Conservation (phyloP, 2,888 invertebrate species). For the Lasius platythorax region DNA sequence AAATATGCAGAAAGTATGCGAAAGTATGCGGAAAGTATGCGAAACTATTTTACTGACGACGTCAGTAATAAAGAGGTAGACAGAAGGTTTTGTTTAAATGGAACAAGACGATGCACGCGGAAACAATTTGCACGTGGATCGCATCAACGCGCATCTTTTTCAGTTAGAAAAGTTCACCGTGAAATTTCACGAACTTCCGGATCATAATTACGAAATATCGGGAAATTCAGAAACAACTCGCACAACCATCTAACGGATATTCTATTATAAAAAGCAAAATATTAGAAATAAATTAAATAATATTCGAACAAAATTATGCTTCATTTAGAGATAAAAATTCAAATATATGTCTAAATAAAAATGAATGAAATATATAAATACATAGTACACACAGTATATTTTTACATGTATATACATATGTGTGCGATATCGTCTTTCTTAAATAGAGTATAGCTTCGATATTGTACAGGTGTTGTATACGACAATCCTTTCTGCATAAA, state of each 20-base stretch:
- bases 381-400: background rate
- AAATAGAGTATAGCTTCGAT: background rate
- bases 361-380: background rate
- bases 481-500: background rate
- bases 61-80: background rate
- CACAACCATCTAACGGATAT: background rate
- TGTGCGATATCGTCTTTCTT: background rate
- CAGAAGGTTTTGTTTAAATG: background rate
- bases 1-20: background rate
- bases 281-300: background rate
- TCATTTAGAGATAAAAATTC: background rate
- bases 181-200: background rate
- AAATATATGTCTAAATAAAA: background rate
- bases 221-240: background rate
- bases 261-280: background rate
- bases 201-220: background rate
- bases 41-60: background rate
- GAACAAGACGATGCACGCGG: background rate
- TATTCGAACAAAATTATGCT: background rate
- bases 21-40: too few relatives aligned
- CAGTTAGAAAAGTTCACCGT: background rate
- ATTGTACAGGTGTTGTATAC: background rate
- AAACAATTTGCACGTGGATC: background rate
- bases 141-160: background rate
- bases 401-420: too few relatives aligned